Conservation (phyloP, 2,797 vertebrate genomes). For the Chromis chromis region DNA sequence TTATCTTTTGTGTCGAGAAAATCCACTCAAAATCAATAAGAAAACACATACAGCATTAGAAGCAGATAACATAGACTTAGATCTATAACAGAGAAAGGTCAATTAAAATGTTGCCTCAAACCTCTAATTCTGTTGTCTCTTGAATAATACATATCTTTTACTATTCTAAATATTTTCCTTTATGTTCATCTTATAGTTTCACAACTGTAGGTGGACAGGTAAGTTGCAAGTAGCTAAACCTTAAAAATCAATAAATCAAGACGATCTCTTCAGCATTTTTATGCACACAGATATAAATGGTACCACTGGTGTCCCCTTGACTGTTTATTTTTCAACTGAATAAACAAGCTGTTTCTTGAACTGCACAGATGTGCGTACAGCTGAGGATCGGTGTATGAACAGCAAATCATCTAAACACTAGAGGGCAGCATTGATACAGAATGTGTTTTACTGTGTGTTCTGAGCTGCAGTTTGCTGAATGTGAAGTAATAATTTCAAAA, state of each 20-base stretch:
- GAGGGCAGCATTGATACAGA: constrained; percentile 70
- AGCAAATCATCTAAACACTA: constrained; percentile 58
- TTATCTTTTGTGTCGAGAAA: constrained; percentile 14
- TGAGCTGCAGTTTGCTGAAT: neutral
- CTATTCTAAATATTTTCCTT: neutral
- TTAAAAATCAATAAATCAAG: neutral
- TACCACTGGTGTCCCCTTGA: neutral
- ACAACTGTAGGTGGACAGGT: neutral
- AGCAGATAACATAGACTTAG: neutral
- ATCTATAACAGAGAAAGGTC: neutral
- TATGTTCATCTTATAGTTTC: neutral
- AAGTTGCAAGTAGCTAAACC: neutral
- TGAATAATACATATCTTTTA: neutral
- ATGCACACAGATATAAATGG: neutral
- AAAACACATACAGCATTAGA: neutral
- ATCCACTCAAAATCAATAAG: constrained; percentile 9
- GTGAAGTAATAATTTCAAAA: neutral
- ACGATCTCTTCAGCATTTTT: neutral
- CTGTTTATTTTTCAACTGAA: neutral
- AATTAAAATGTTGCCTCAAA: neutral
- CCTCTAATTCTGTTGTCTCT: neutral
- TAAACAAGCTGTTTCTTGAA: neutral
- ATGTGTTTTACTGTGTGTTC: neutral
- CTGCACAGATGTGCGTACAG: neutral
- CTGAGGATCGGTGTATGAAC: neutral